phyloP scores from a whole-genome alignment of 2,113 vertebrate genomes.

The Rutilus rutilus region DNA sequence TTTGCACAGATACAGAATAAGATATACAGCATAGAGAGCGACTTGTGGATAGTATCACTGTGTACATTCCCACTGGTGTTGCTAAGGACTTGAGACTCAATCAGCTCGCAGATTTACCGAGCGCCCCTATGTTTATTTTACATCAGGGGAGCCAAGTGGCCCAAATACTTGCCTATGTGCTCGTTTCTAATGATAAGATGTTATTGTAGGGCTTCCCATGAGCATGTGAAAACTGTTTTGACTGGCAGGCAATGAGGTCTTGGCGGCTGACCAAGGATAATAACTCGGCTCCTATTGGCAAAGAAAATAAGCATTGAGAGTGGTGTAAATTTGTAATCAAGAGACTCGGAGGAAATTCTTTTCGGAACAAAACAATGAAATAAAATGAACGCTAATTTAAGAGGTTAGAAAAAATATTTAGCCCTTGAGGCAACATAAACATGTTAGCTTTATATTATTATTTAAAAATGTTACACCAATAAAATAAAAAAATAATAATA shows the following conservation, averaged over 20 bases:
- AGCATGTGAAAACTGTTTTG: conserved; percentile 54
- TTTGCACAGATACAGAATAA: background rate
- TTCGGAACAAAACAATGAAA: conserved; percentile 55
- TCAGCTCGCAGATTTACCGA: background rate
- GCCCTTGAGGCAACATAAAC: conserved; percentile 27
- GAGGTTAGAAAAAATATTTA: conserved; percentile 24
- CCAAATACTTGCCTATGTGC: conserved; percentile 12
- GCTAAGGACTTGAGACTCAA: background rate
- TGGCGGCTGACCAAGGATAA: conserved; percentile 55
- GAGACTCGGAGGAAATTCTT: conserved; percentile 53
- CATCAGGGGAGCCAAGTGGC: conserved; percentile 17
- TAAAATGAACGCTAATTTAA: conserved; percentile 37
- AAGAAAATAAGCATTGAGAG: conserved; percentile 46
- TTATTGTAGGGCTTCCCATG: conserved; percentile 54
- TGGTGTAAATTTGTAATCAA: conserved; percentile 58
- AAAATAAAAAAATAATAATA: too few relatives aligned
- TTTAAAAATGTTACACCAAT: background rate
- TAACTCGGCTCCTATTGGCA: conserved; percentile 51
- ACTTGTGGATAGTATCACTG: conserved; percentile 1
- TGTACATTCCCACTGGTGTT: background rate
- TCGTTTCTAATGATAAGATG: conserved; percentile 53
- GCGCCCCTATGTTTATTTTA: conserved; percentile 47
- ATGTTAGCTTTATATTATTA: background rate
- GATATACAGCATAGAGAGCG: background rate
- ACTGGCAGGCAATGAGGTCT: conserved; percentile 49